A percentile compares a stretch with the other conserved stretches of the same genome.
Conservation (phyloP, 2,113 vertebrate genomes). For the Trachemys scripta region DNA sequence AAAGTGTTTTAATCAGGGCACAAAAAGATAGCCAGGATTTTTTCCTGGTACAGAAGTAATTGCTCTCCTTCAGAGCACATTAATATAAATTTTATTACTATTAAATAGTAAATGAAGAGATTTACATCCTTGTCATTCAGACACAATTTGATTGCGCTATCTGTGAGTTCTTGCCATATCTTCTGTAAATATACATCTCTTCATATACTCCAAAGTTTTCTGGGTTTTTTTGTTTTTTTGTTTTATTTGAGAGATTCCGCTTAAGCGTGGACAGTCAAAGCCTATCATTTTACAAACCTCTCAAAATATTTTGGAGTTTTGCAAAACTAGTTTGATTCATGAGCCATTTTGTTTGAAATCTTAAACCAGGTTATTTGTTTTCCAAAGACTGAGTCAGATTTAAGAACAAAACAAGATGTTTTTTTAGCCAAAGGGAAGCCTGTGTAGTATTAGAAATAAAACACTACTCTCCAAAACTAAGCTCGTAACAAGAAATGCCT, state of each 20-base stretch:
- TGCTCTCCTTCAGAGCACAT: not conserved
- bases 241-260: not conserved
- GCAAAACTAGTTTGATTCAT: not conserved
- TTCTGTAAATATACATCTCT: not conserved
- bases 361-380: not conserved
- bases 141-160: fast-evolving
- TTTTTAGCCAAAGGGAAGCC: fast-evolving
- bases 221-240: not conserved
- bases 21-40: not conserved
- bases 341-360: not conserved
- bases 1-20: fast-evolving
- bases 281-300: not conserved
- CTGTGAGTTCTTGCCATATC: not conserved
- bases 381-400: not conserved
- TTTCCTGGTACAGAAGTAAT: not conserved
- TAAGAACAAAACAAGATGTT: fast-evolving
- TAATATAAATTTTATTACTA: not conserved
- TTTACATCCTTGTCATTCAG: not conserved
- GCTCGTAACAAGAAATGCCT: not conserved
- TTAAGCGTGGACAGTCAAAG: fast-evolving
- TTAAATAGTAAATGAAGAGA: not conserved
- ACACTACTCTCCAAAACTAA: not conserved
- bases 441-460: not conserved
- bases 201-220: not conserved
- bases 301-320: not conserved